A percentile compares a stretch with the other conserved stretches of the same genome.
Evolutionary conservation across 2,888 invertebrate species (phyloP).

Genomic region (Drosophila mimetica): DNA sequence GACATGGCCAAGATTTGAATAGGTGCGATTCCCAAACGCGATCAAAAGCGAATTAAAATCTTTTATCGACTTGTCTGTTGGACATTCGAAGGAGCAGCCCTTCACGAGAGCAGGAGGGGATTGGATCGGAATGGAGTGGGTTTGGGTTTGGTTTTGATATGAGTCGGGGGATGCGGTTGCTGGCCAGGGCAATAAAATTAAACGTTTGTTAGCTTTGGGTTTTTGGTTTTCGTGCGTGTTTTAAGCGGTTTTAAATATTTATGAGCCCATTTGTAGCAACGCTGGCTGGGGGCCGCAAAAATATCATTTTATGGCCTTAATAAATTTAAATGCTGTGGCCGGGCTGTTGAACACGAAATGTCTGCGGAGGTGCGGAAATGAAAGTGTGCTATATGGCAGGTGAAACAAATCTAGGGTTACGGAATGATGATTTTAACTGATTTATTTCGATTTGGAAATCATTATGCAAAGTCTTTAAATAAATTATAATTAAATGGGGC

Average conservation of each 20-base stretch:
- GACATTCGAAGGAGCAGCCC: constrained; percentile 27
- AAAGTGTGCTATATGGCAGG: constrained; percentile 29
- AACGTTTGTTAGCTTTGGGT: constrained; percentile 62
- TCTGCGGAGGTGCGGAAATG: constrained; percentile 1
- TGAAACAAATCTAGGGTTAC: constrained; percentile 5
- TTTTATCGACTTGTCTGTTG: constrained; percentile 59
- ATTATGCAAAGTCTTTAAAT: background rate
- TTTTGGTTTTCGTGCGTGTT: constrained; percentile 48
- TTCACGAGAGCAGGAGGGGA: constrained; percentile 2
- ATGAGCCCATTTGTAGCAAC: constrained; percentile 68
- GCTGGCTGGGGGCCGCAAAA: constrained; percentile 51
- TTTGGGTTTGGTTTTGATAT: background rate
- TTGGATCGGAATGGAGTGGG: too few species aligned
- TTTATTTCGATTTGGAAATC: background rate
- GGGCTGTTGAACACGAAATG: constrained; percentile 13
- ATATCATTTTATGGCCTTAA: constrained; percentile 75
- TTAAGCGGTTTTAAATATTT: constrained; percentile 76
- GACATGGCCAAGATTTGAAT: constrained; percentile 45
- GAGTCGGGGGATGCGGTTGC: constrained; percentile 18
- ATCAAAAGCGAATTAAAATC: constrained; percentile 69
- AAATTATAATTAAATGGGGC: background rate
- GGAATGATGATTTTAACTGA: background rate
- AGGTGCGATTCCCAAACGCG: constrained; percentile 69
- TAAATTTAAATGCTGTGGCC: constrained; percentile 68
- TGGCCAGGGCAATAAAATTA: constrained; percentile 68